phyloP scores from a whole-genome alignment of 2,888 invertebrate genomes.

The Chloroclystis v-ata region DNA sequence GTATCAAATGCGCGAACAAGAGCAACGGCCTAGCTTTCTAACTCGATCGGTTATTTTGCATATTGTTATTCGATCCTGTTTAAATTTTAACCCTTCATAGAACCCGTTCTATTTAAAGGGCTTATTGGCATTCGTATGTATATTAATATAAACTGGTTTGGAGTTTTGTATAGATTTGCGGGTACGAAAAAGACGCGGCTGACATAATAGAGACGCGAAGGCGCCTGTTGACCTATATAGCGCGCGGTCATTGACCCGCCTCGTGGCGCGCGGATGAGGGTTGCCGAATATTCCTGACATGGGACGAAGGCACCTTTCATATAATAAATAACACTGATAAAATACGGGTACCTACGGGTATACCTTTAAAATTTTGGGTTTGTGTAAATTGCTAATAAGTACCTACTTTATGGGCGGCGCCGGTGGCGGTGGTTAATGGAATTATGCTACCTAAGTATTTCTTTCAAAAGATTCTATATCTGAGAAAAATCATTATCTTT shows the following conservation, averaged over 20 bases:
- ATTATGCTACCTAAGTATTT: too few species aligned
- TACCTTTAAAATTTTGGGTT: not conserved
- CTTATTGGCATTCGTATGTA: slow-evolving; percentile 35
- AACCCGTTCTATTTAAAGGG: slow-evolving; percentile 44
- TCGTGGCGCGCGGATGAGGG: slow-evolving; percentile 46
- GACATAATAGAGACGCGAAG: slow-evolving; percentile 67
- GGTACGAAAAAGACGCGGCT: slow-evolving; percentile 41
- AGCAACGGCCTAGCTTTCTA: slow-evolving; percentile 44
- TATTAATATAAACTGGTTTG: slow-evolving; percentile 38
- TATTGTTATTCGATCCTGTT: slow-evolving; percentile 40
- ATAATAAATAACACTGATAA: slow-evolving; percentile 25
- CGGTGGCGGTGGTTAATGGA: too few species aligned
- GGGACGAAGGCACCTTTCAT: slow-evolving; percentile 24
- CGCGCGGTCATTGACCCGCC: slow-evolving; percentile 66
- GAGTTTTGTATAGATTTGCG: slow-evolving; percentile 45
- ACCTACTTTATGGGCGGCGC: too few species aligned
- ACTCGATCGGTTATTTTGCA: slow-evolving; percentile 38
- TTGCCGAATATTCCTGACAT: slow-evolving; percentile 38
- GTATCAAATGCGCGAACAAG: slow-evolving; percentile 36
- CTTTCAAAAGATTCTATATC: too few species aligned
- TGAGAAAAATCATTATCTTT: too few species aligned
- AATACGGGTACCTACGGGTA: slow-evolving; percentile 12
- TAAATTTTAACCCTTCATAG: slow-evolving; percentile 49
- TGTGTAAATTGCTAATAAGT: not conserved
- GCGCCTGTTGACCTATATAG: slow-evolving; percentile 76